Evolutionary conservation across 2,797 vertebrate species (phyloP).

Genomic region (Pipistrellus nathusii): DNA sequence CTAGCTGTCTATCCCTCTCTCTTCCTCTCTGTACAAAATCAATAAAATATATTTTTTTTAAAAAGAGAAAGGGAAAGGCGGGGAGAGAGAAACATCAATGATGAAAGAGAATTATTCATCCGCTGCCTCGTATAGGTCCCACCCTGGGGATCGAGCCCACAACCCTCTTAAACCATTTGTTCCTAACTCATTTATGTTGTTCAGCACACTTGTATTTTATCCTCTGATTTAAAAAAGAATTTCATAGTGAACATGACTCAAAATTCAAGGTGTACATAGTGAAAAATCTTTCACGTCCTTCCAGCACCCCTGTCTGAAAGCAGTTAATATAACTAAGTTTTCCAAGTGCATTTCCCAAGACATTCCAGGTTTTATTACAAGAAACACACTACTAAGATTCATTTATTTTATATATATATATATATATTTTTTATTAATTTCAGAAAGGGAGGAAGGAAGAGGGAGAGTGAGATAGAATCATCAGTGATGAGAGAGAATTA

Average conservation of each 20-base stretch:
- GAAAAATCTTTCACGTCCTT: background rate
- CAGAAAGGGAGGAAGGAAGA: no score
- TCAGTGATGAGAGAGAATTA: no score
- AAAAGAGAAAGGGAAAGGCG: no score
- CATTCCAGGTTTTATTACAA: slow-evolving; percentile 1
- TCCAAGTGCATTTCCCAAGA: background rate
- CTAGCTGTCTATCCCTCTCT: no score
- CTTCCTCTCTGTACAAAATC: no score
- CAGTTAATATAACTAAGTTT: background rate
- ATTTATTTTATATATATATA: background rate
- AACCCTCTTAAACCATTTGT: background rate
- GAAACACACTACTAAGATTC: background rate
- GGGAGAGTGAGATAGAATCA: no score
- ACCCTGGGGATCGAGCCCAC: no score
- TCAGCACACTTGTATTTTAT: background rate
- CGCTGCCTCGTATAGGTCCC: no score
- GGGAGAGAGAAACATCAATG: no score
- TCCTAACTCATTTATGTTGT: background rate
- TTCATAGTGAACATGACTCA: background rate
- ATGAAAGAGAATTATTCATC: no score
- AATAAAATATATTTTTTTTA: no score
- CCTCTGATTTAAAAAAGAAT: background rate
- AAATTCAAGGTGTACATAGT: background rate
- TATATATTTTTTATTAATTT: no score
- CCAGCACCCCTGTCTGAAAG: background rate